Conservation (phyloP, 53 echinoderm and acorn worm species). For the Luidia sarsii region DNA sequence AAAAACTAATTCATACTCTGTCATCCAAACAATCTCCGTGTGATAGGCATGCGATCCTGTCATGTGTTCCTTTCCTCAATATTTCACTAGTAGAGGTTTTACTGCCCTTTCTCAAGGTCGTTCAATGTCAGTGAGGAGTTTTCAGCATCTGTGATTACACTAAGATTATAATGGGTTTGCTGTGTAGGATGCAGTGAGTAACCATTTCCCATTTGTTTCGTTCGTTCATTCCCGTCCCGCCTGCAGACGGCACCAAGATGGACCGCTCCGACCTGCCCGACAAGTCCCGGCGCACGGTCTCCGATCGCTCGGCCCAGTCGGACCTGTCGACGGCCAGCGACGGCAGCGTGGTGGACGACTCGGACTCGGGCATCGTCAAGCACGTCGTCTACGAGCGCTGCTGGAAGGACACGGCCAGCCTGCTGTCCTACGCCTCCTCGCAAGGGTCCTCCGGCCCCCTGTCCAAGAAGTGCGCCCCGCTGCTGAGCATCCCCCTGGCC, state of each 20-base stretch:
- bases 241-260: slow-evolving; percentile 49
- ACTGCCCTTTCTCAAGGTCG: too few relatives aligned
- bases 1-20: too few relatives aligned
- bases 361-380: slow-evolving; percentile 65
- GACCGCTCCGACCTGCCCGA: slow-evolving; percentile 37
- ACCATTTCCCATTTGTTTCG: too few relatives aligned
- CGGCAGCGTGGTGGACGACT: slow-evolving; percentile 44
- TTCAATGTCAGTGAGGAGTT: too few relatives aligned
- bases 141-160: too few relatives aligned
- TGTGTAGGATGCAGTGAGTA: too few relatives aligned
- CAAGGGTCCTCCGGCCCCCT: not conserved
- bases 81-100: too few relatives aligned
- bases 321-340: slow-evolving; percentile 14
- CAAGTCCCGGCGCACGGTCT: slow-evolving; percentile 55
- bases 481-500: not conserved
- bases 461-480: slow-evolving; percentile 23
- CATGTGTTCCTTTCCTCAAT: too few relatives aligned
- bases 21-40: too few relatives aligned
- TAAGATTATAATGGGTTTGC: too few relatives aligned
- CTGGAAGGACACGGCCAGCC: slow-evolving; percentile 53
- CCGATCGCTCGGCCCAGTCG: slow-evolving; percentile 33
- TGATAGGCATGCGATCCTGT: too few relatives aligned
- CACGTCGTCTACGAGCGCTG: slow-evolving; percentile 51
- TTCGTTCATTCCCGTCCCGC: too few relatives aligned
- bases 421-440: slow-evolving; percentile 35